Evolutionary conservation across 2,797 vertebrate genomes (phyloP).

Genomic region (Atherinosoma microstoma): DNA sequence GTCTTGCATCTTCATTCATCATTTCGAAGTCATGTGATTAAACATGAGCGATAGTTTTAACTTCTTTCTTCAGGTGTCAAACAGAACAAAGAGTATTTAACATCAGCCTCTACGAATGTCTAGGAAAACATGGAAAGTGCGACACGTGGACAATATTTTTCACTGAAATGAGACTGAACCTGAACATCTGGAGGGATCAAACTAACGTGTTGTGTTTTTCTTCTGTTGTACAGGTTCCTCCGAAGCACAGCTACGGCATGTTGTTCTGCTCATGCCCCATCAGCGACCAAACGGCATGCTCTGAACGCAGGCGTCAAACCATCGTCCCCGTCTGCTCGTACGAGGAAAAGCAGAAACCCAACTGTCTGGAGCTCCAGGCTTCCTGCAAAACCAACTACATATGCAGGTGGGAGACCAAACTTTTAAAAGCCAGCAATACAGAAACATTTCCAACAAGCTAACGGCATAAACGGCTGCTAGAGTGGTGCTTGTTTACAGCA

Average conservation of each 20-base stretch:
- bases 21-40: no score
- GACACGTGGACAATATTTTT: background rate
- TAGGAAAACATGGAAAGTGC: background rate
- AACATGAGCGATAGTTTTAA: background rate
- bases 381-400: constrained; percentile 98
- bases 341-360: constrained; percentile 94
- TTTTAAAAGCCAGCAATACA: no score
- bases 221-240: constrained; percentile 81
- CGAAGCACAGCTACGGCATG: constrained; percentile 98
- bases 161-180: background rate
- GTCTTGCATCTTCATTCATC: no score
- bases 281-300: constrained; percentile 88
- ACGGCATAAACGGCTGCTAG: no score
- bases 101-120: background rate
- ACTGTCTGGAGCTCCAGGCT: constrained; percentile 93
- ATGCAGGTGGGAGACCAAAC: constrained; percentile 87
- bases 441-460: no score
- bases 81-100: background rate
- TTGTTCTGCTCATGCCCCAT: constrained; percentile 95
- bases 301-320: constrained; percentile 93
- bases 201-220: background rate
- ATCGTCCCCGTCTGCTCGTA: constrained; percentile 98
- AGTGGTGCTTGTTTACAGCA: no score
- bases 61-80: background rate
- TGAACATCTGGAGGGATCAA: no score